These are phyloP conservation scores for Ferrisia virgata DNA, from an alignment of 2,888 invertebrate genomes.

Conservation along the genomic window DNA sequence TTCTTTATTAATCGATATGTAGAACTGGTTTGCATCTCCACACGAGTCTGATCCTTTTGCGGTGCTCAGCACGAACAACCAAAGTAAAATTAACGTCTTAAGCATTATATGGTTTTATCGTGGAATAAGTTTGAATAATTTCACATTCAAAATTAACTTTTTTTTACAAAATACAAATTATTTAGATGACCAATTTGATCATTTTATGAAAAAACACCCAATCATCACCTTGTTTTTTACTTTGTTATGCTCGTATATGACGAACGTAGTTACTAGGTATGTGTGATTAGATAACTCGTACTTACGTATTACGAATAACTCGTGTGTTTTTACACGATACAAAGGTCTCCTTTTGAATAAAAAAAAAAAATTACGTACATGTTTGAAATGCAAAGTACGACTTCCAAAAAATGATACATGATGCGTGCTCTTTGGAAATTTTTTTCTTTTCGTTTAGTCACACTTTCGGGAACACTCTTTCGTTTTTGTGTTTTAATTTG, in stretches of 20 bases:
- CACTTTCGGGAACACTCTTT: neutral
- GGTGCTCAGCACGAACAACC: neutral
- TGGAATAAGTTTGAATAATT: neutral
- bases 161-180: neutral
- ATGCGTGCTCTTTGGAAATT: neutral
- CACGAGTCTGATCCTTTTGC: neutral
- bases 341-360: neutral
- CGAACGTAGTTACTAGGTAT: neutral
- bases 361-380: neutral
- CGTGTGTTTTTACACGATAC: neutral
- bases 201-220: neutral
- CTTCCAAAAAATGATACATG: neutral
- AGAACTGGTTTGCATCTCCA: constrained; percentile 9
- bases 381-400: neutral
- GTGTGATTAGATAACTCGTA: neutral
- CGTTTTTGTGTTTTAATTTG: neutral
- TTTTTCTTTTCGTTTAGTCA: neutral
- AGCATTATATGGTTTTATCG: neutral
- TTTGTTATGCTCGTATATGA: neutral
- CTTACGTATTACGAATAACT: neutral
- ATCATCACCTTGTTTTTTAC: neutral
- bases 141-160: neutral
- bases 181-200: no score
- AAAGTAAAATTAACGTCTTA: neutral
- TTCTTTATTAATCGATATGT: constrained; percentile 26